phyloP scores from a whole-genome alignment of 1,140 invertebrate genomes.

The Cataglyphis hispanica region DNA sequence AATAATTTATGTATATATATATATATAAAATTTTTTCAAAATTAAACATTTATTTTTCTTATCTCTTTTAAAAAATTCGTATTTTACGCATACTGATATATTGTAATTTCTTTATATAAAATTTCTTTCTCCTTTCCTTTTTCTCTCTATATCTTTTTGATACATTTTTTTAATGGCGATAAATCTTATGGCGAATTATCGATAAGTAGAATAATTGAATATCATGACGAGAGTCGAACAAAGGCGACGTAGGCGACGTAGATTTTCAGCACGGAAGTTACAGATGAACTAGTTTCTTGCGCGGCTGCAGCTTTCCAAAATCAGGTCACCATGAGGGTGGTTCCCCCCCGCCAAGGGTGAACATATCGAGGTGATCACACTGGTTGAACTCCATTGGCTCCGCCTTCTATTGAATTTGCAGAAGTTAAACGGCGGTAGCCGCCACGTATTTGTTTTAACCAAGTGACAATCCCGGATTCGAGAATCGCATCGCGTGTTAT shows the following conservation, averaged over 20 bases:
- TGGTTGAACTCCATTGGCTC: slow-evolving; percentile 13
- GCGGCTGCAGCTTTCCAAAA: slow-evolving; percentile 36
- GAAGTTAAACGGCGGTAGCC: slow-evolving; percentile 8
- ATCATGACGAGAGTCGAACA: slow-evolving; percentile 17
- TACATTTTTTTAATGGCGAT: not conserved
- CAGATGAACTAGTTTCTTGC: slow-evolving; percentile 52
- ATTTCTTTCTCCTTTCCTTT: not conserved
- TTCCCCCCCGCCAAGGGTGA: slow-evolving; percentile 12
- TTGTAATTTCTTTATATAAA: not conserved
- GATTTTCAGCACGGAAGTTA: slow-evolving; percentile 40
- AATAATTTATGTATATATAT: not conserved
- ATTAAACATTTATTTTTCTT: too few relatives aligned
- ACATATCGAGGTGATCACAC: slow-evolving; percentile 29
- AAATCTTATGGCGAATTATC: slow-evolving; percentile 15
- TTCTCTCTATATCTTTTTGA: not conserved
- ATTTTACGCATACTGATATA: not conserved
- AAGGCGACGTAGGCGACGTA: slow-evolving; percentile 18
- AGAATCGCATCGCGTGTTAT: not conserved
- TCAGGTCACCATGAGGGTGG: slow-evolving; percentile 48
- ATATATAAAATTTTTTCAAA: too few relatives aligned
- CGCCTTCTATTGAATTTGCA: slow-evolving; percentile 22
- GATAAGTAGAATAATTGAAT: slow-evolving; percentile 24
- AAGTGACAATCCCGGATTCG: not conserved
- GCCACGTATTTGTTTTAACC: slow-evolving; percentile 21
- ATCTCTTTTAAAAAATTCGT: not conserved